Conservation (phyloP, 64 coral and sea anemone species). For the Actinia tenebrosa region DNA sequence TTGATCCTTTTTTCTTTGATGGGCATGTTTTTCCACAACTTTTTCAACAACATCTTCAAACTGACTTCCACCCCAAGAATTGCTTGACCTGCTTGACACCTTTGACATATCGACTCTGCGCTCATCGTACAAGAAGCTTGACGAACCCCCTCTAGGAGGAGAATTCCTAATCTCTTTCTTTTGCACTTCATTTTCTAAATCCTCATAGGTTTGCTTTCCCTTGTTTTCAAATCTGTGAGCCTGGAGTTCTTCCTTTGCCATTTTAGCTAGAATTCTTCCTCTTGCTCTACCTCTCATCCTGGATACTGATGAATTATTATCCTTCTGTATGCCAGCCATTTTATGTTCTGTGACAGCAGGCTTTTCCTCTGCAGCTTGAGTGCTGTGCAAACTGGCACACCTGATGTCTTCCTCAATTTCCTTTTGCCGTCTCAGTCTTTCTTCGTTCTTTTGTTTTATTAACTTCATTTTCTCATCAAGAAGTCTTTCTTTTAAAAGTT, state of each 20-base stretch:
- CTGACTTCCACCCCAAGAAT: conserved; percentile 75
- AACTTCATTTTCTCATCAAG: conserved; percentile 77
- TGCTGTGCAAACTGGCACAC: conserved; percentile 59
- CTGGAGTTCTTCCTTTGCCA: conserved; percentile 61
- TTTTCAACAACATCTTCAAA: conserved; percentile 61
- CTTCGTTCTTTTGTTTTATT: conserved; percentile 86
- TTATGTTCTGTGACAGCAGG: conserved; percentile 24
- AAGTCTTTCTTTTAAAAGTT: conserved; percentile 59
- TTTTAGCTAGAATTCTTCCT: conserved; percentile 52
- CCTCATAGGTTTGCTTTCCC: conserved; percentile 46
- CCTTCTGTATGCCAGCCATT: conserved; percentile 16
- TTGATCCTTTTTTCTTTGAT: not conserved
- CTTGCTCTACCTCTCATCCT: conserved; percentile 56
- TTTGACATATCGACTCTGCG: conserved; percentile 70
- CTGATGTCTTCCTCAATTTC: conserved; percentile 89
- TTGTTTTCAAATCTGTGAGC: conserved; percentile 70
- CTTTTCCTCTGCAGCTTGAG: conserved; percentile 26
- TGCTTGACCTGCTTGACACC: conserved; percentile 45
- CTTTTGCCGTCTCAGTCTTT: conserved; percentile 63
- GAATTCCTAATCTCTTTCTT: not conserved
- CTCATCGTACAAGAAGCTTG: conserved; percentile 61
- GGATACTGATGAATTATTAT: not conserved
- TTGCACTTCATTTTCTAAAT: conserved; percentile 53
- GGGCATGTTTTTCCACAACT: conserved; percentile 33
- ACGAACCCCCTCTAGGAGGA: not conserved